Evolutionary conservation across 2,888 invertebrate species (phyloP), one percentile per base, ranked within the genome.

Genomic region (Caenorhabditis sp.): DNA sequence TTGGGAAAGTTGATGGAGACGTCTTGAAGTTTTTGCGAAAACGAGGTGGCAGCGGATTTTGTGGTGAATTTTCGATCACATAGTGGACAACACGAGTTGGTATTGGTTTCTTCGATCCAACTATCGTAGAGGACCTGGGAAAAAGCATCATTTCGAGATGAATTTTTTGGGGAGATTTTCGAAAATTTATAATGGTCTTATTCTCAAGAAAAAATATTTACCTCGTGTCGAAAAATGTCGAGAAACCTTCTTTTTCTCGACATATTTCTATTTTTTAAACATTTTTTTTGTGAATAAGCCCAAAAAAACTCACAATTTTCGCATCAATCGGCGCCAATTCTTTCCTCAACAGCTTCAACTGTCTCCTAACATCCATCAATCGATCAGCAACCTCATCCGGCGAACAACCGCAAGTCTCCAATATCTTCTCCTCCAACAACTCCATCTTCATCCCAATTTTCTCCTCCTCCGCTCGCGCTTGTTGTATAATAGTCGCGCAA

Each of bases 51-150:
- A 27, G 73, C 79, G 24, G 66, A 72, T 21, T 78, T 74, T 23
- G 78, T 66, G 10, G 60, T 53, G 63, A 80, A 81, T 5, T 69
- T 63, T n/a, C 83, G 68, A 12, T 84, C 83, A 54, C 84, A 84
- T 5, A 83, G 71, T 10, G 84, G 84, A 59, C 84, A 84, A 54
- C 78, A 79, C 17, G 73, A 65, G 21, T 64, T 77, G 19, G 21
- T 59, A 4, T 59, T 67, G 36, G 75, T 65, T 21, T 82, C 77
- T 17, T 73, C 71, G 23, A 74, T 74, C 73, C 78, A 84, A 17
- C 71, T 63, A 4, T 81, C 78, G 57, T 84, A 84, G 21, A 84
- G 71, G 43, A 73, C 75, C 54, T 66, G 43, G 31, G 54, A 43
- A 17, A 43, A 43, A 10, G 31, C 10, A 31, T 4, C 10, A 31